These are phyloP conservation scores for Caenorhabditis latens DNA, from an alignment of 1,140 invertebrate species.

Conservation along the genomic window DNA sequence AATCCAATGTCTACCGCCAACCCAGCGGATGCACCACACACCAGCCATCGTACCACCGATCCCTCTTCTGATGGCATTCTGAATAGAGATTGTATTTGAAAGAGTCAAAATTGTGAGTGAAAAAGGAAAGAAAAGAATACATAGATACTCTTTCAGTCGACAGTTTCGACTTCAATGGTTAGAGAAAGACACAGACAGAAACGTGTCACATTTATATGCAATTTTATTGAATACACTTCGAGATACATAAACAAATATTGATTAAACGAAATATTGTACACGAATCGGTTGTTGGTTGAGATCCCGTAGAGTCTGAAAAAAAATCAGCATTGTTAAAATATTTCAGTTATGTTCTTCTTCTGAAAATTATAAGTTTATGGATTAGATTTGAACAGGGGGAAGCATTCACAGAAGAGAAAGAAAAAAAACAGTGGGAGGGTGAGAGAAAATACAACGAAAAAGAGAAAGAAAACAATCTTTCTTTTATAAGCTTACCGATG, in stretches of 20 bases:
- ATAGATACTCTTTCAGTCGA: conserved; percentile 21
- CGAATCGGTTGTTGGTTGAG: conserved; percentile 15
- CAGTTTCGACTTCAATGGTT: conserved; percentile 22
- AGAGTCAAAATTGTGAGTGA: neutral
- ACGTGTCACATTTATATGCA: neutral
- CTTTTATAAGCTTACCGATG: conserved; percentile 10
- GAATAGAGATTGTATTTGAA: neutral
- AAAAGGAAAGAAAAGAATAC: neutral
- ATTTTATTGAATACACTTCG: neutral
- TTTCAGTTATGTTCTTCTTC: neutral
- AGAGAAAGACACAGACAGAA: no score
- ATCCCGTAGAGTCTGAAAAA: neutral
- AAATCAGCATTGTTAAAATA: neutral
- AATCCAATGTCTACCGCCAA: conserved; percentile 75
- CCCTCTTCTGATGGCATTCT: conserved; percentile 44
- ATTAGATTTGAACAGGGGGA: neutral
- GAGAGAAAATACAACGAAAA: neutral
- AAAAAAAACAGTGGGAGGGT: neutral
- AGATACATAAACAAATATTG: neutral
- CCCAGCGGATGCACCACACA: conserved; percentile 73
- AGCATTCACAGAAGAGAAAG: conserved; percentile 1
- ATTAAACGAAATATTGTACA: neutral
- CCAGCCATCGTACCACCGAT: conserved; percentile 68
- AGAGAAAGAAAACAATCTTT: neutral
- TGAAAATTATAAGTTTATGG: neutral